Evolutionary conservation across 1,140 invertebrate species (phyloP), one percentile per base, ranked within the genome.

Genomic region (Cydia strobilella): DNA sequence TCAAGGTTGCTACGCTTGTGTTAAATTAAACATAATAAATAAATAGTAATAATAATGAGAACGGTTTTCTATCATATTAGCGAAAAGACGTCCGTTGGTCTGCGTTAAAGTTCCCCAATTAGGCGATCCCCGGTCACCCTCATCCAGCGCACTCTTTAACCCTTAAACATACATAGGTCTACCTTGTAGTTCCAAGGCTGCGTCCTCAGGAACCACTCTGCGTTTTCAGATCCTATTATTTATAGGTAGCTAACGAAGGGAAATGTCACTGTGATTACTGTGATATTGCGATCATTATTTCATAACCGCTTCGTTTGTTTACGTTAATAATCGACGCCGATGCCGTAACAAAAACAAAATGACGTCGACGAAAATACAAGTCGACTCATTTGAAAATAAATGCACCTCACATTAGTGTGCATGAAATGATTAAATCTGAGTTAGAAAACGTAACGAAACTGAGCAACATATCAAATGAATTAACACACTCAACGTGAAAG

Each of bases 1-100:
- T 78, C 78, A 82, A 82, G 79, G 79, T 75, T 78, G 25, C n/a
- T 3, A 27, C 5, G 63, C n/a, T n/a, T 54, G 0, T 54, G 6
- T 54, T 20, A 15, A 54, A 18, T 54, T 1, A 18, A 54, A 20
- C 4, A 15, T 48, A 54, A 4, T 18, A 18, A 54, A 54, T 5
- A 48, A 48, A 48, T 15, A 48, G 12, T 48, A 15, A 48, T 15
- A 48, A 3, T 48, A 15, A 48, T 15, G 3, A 15, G 3, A 15
- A 15, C 0, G 12, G 45, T 15, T 15, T 48, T 48, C 35, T 48
- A 15, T 15, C 45, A 4, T 48, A 6, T 31, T 31, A 10, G 35
- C 7, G 35, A 39, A 10, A 39, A 9, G 35, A 39, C 35, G 35
- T 35, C 31, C 3, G 25, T 35, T 35, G 31, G 31, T 7, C 31